phyloP scores from a whole-genome alignment of 2,113 vertebrate genomes.

The Apteryx mantelli region DNA sequence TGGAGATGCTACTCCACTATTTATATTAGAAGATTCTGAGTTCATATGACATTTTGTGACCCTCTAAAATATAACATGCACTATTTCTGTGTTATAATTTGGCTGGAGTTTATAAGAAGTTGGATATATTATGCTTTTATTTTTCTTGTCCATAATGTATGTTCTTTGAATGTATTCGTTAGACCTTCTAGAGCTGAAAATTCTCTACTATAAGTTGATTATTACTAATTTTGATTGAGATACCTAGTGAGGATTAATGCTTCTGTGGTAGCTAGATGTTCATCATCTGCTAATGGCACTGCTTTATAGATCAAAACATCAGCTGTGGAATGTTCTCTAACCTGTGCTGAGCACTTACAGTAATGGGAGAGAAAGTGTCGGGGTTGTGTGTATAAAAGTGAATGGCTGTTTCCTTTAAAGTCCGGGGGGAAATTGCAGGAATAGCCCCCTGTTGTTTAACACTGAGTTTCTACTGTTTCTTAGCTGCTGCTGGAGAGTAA shows the following conservation, averaged over 20 bases:
- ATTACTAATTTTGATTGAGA: neutral
- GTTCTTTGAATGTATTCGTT: neutral
- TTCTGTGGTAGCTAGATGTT: neutral
- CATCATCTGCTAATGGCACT: neutral
- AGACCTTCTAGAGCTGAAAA: neutral
- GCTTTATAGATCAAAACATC: neutral
- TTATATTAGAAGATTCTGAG: neutral
- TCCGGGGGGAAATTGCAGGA: neutral
- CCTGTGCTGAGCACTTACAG: neutral
- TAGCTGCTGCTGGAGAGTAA: neutral
- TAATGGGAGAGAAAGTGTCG: neutral
- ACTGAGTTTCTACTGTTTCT: neutral
- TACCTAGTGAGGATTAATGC: neutral
- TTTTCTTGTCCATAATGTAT: neutral
- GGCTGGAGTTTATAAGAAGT: neutral
- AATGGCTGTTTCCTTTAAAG: neutral
- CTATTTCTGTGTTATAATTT: neutral
- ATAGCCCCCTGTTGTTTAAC: neutral
- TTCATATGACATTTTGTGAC: neutral
- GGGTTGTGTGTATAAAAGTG: neutral
- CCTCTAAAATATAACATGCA: neutral
- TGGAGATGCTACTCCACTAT: neutral
- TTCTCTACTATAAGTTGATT: neutral
- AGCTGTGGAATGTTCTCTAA: neutral
- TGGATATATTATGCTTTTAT: neutral